Evolutionary conservation across 2,888 invertebrate genomes (phyloP), one percentile per base, ranked within the genome.

Genomic region (Eristalis pertinax): DNA sequence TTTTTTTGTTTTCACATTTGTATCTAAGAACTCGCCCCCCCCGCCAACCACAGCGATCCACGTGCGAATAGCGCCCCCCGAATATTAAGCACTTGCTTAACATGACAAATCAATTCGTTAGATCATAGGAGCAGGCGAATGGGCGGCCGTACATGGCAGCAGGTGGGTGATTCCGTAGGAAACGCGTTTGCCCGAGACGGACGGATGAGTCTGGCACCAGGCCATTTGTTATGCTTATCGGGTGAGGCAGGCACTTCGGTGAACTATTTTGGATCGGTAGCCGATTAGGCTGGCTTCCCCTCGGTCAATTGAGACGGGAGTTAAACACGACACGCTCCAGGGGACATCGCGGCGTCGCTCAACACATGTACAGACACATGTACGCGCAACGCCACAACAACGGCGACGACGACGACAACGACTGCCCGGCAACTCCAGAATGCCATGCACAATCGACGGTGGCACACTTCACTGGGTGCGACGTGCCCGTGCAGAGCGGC

Each of bases 31-130:
- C 50, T 19, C 50, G n/a, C 32, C 32, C 32, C n/a, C n/a, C n/a
- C n/a, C n/a, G n/a, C n/a, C 32, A 32, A 24, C 13, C 26, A 13
- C 56, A 13, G 32, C 4, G 8, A 50, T 22, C 60, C 72, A 67
- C 72, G 73, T 72, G 73, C 79, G 24, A 43, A 29, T 43, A 79
- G 65, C 79, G 60, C 79, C 79, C 67, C 60, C 43, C 79, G 79
- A 67, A 79, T 79, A 79, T 79, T 79, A 79, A 79, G 72, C 79
- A 73, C 79, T 72, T 79, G 79, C 73, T 79, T 60, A 79, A 79
- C 79, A 79, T 72, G 65, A 29, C 41, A 75, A 80, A 75, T 65
- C 84, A 79, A 70, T 74, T 65, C 67, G 70, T 73, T 69, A 63
- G 69, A 60, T 58, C 63, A 65, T 26, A 65, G 19, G 22, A 75